Percentiles rank a stretch among this genome's conserved stretches.
Evolutionary conservation across 2,888 invertebrate species (phyloP).

Genomic region (Anthrax anthrax): DNA sequence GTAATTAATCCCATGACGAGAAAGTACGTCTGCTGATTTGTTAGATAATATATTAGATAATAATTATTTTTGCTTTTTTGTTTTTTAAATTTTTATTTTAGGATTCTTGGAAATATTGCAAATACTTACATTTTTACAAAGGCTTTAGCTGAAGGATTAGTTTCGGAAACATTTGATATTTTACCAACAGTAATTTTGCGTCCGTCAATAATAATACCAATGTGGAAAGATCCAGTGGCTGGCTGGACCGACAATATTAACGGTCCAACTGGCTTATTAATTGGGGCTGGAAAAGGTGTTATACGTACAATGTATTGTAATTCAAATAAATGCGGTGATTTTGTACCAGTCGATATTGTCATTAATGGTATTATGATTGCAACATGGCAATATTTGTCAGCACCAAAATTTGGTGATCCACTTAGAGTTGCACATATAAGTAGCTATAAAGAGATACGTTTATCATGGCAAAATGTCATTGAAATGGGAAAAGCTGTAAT

Average conservation of each 20-base stretch:
- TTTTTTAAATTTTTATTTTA: conserved; percentile 20
- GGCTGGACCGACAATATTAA: conserved; percentile 92
- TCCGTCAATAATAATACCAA: conserved; percentile 81
- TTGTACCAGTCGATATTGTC: conserved; percentile 67
- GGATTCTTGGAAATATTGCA: conserved; percentile 60
- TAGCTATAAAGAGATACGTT: conserved; percentile 63
- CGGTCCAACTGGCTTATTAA: conserved; percentile 75
- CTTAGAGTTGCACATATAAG: conserved; percentile 54
- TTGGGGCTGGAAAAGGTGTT: conserved; percentile 73
- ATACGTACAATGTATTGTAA: conserved; percentile 80
- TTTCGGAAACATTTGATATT: conserved; percentile 59
- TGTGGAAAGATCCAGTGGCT: conserved; percentile 69
- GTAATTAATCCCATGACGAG: conserved; percentile 48
- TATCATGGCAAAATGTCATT: conserved; percentile 82
- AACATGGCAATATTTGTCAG: conserved; percentile 48
- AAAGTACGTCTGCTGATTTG: conserved; percentile 31
- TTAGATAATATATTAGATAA: not conserved
- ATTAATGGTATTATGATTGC: conserved; percentile 58
- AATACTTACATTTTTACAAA: conserved; percentile 93
- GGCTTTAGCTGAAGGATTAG: conserved; percentile 72
- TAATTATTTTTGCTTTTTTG: conserved; percentile 1
- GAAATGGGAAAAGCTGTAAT: conserved; percentile 64
- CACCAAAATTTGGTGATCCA: conserved; percentile 33
- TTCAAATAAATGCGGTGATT: conserved; percentile 62
- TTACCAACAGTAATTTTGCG: conserved; percentile 69